Conservation (phyloP, 1,140 invertebrate species). For the Formica selysi region DNA sequence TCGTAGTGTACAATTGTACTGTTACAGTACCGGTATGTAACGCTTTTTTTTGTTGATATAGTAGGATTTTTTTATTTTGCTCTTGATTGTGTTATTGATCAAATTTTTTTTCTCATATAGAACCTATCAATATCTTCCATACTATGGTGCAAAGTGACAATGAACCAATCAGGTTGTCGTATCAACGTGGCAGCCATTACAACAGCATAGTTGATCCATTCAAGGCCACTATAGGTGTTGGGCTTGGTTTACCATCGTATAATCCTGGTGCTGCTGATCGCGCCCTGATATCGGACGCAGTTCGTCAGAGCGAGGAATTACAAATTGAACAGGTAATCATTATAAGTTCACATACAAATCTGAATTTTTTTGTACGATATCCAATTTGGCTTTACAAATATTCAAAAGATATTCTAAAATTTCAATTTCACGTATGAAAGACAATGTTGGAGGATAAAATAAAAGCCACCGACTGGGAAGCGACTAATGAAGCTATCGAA, state of each 20-base stretch:
- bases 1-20: constrained; percentile 96
- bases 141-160: constrained; percentile 91
- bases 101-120: constrained; percentile 84
- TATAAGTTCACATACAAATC: neutral
- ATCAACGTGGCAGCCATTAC: constrained; percentile 96
- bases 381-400: constrained; percentile 18
- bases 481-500: constrained; percentile 96
- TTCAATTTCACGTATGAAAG: constrained; percentile 81
- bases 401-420: constrained; percentile 4
- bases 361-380: neutral
- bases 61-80: neutral
- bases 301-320: constrained; percentile 93
- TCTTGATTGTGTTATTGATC: neutral
- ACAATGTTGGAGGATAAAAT: constrained; percentile 98
- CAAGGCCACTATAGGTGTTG: constrained; percentile 94
- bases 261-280: constrained; percentile 93
- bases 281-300: constrained; percentile 92
- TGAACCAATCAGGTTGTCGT: constrained; percentile 95
- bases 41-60: neutral
- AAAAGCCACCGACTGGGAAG: constrained; percentile 96
- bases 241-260: constrained; percentile 94
- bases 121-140: constrained; percentile 97
- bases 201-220: constrained; percentile 97
- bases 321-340: constrained; percentile 93
- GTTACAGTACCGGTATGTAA: constrained; percentile 92